Percentiles rank a stretch among this genome's conserved stretches.
phyloP scores from a whole-genome alignment of 2,888 invertebrate genomes.

The Ptychoptera contaminata region DNA sequence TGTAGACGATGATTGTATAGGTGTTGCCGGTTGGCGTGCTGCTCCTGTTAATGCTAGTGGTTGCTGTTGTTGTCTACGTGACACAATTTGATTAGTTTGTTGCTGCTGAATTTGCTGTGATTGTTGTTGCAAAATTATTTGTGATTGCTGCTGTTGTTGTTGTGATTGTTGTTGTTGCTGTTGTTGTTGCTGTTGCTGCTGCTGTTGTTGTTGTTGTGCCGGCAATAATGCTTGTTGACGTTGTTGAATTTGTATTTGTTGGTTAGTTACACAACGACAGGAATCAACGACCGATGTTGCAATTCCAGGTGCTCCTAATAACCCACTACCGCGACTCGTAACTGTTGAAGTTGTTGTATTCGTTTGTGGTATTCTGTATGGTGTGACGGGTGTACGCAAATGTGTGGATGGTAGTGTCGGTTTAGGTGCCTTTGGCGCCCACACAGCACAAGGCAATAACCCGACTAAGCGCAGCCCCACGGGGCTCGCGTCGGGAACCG shows the following conservation, averaged over 20 bases:
- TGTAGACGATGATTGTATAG: conserved; percentile 4
- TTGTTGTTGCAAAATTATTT: conserved; percentile 1
- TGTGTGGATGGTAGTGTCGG: conserved; percentile 11
- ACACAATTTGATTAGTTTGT: not conserved
- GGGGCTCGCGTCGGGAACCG: conserved; percentile 21
- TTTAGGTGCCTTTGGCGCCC: conserved; percentile 23
- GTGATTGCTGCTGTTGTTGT: conserved; percentile 4
- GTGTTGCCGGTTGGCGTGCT: too few species aligned
- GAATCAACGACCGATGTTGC: not conserved
- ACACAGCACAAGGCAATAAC: conserved; percentile 24
- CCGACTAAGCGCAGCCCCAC: conserved; percentile 26
- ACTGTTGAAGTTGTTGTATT: not conserved
- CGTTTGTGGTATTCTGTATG: conserved; percentile 16
- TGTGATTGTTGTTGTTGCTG: conserved; percentile 5
- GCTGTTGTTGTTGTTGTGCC: conserved; percentile 1
- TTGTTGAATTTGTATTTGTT: not conserved
- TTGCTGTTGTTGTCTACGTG: not conserved
- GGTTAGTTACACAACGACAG: conserved; percentile 1
- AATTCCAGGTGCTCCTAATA: not conserved
- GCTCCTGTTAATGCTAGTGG: not conserved
- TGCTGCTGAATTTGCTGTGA: conserved; percentile 1
- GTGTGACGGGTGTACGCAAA: conserved; percentile 17
- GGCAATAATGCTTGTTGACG: not conserved
- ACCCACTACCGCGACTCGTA: not conserved
- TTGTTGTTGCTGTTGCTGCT: conserved; percentile 1